Conservation (phyloP, 2,113 vertebrate species). For the Tautogolabrus adspersus region DNA sequence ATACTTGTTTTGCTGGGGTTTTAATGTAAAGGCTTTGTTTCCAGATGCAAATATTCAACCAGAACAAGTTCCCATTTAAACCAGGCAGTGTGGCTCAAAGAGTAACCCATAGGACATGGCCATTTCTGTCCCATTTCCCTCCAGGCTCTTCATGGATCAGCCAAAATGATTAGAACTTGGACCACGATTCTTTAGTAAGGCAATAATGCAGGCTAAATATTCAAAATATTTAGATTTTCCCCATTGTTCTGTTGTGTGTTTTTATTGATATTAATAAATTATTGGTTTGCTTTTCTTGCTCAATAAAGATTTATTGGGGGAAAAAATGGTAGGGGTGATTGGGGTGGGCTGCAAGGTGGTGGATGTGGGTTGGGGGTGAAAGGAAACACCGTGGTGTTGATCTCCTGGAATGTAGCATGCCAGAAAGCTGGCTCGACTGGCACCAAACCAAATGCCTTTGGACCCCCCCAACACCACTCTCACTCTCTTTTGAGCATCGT, state of each 20-base stretch:
- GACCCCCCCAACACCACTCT: conserved; percentile 41
- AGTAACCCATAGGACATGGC: no score
- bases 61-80: no score
- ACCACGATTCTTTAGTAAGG: no score
- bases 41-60: no score
- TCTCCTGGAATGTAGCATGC: conserved; percentile 84
- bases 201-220: no score
- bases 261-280: background rate
- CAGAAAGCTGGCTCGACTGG: conserved; percentile 82
- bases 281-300: conserved; percentile 1
- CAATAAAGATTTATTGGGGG: conserved; percentile 23
- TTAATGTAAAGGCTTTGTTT: no score
- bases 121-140: no score
- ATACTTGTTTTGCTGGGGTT: no score
- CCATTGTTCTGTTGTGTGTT: background rate
- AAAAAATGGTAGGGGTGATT: background rate
- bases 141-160: no score
- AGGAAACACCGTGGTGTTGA: conserved; percentile 85
- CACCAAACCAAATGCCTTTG: conserved; percentile 84
- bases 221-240: no score
- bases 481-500: conserved; percentile 38
- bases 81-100: no score
- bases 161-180: no score
- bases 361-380: conserved; percentile 74
- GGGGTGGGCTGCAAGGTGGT: conserved; percentile 42